These are phyloP conservation scores for Acanthoscelides obtectus DNA, from an alignment of 2,888 invertebrate genomes.

Conservation along the genomic window DNA sequence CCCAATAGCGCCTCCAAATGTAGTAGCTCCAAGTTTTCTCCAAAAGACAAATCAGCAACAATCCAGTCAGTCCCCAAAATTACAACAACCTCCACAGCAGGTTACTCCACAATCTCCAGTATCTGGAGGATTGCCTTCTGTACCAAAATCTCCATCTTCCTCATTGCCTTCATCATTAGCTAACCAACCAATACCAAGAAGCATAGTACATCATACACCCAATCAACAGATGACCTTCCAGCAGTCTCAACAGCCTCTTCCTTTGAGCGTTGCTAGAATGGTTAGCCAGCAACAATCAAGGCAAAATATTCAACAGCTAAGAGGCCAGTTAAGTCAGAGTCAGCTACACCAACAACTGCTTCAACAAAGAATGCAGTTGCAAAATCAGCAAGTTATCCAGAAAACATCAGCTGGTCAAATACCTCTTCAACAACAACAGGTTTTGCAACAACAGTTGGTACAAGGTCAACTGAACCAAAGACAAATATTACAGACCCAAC, in stretches of 20 bases:
- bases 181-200: constrained; percentile 38
- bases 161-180: constrained; percentile 12
- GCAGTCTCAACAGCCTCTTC: constrained; percentile 18
- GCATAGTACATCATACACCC: constrained; percentile 44
- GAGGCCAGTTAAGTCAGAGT: constrained; percentile 37
- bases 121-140: constrained; percentile 17
- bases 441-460: constrained; percentile 34
- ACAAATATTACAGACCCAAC: constrained; percentile 28
- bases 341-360: constrained; percentile 41
- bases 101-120: constrained; percentile 18
- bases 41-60: constrained; percentile 32
- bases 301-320: constrained; percentile 32
- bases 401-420: constrained; percentile 17
- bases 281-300: constrained; percentile 35
- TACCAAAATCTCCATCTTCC: constrained; percentile 18
- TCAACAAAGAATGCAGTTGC: constrained; percentile 39
- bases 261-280: constrained; percentile 32
- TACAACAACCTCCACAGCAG: constrained; percentile 26
- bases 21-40: constrained; percentile 41
- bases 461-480: constrained; percentile 32
- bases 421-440: constrained; percentile 24
- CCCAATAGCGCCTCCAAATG: constrained; percentile 38
- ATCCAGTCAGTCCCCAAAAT: constrained; percentile 29
- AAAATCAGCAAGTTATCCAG: constrained; percentile 26
- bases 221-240: constrained; percentile 40